phyloP scores from a whole-genome alignment of 1,140 invertebrate genomes.

The Magallana gigas region DNA sequence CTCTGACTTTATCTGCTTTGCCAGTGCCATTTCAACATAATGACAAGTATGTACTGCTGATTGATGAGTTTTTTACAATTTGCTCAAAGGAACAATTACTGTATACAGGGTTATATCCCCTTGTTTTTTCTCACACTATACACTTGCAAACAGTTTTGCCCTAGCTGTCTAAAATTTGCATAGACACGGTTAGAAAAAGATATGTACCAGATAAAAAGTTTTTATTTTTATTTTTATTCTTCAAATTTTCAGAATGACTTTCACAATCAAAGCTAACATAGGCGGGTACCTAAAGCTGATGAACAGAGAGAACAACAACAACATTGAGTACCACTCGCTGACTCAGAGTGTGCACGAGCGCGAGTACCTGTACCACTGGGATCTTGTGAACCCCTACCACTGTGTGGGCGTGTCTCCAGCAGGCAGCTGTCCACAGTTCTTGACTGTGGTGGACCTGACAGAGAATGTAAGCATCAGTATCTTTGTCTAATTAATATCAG shows the following conservation, averaged over 20 bases:
- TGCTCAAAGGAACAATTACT: no score
- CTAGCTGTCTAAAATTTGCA: no score
- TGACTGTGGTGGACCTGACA: constrained; percentile 38
- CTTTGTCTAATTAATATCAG: no score
- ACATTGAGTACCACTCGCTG: not conserved
- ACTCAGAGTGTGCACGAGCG: constrained; percentile 19
- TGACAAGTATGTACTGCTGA: not conserved
- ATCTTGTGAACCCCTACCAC: constrained; percentile 49
- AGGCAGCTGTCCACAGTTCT: constrained; percentile 28
- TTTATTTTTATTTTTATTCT: no score
- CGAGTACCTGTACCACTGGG: constrained; percentile 46
- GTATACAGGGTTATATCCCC: no score
- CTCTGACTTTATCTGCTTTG: not conserved
- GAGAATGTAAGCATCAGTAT: constrained; percentile 28
- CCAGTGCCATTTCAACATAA: not conserved
- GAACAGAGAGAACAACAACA: constrained; percentile 39
- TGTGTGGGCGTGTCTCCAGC: constrained; percentile 5
- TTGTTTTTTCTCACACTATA: no score
- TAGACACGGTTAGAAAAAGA: not conserved
- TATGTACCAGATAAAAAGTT: not conserved
- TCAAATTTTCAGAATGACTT: constrained; percentile 26
- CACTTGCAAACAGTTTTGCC: no score
- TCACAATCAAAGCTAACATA: constrained; percentile 41
- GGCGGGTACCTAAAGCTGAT: constrained; percentile 52
- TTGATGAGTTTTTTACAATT: no score